Conservation (phyloP, 1,140 invertebrate species). For the Anastatus disparis region DNA sequence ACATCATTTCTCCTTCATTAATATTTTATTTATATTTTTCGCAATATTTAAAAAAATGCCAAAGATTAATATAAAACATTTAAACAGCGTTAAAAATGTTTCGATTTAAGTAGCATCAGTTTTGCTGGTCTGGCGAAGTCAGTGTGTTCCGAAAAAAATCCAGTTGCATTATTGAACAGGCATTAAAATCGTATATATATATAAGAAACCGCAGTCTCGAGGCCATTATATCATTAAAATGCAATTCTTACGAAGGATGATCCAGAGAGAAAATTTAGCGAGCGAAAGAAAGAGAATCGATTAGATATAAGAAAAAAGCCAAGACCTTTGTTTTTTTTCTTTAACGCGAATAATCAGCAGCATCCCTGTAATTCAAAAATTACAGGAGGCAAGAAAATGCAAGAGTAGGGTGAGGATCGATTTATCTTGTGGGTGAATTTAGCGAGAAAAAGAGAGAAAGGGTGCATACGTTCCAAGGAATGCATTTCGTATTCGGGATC, state of each 20-base stretch:
- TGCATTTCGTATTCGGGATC: slow-evolving; percentile 63
- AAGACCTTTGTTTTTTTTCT: no score
- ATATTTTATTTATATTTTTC: neutral
- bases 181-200: slow-evolving; percentile 20
- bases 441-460: slow-evolving; percentile 16
- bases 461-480: slow-evolving; percentile 62
- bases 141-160: neutral
- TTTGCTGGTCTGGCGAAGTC: neutral
- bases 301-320: slow-evolving; percentile 27
- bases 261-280: slow-evolving; percentile 21
- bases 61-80: neutral
- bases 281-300: neutral
- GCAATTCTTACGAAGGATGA: neutral
- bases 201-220: neutral
- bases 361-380: neutral
- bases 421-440: slow-evolving; percentile 31
- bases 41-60: neutral
- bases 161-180: slow-evolving; percentile 30
- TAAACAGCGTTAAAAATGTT: neutral
- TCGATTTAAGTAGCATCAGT: neutral
- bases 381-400: slow-evolving; percentile 1
- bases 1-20: no score
- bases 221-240: slow-evolving; percentile 26
- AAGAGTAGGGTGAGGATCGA: slow-evolving; percentile 25
- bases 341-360: no score